A percentile compares a stretch with the other conserved stretches of the same genome.
Evolutionary conservation across 2,888 invertebrate species (phyloP).

Genomic region (Drosophila differens): DNA sequence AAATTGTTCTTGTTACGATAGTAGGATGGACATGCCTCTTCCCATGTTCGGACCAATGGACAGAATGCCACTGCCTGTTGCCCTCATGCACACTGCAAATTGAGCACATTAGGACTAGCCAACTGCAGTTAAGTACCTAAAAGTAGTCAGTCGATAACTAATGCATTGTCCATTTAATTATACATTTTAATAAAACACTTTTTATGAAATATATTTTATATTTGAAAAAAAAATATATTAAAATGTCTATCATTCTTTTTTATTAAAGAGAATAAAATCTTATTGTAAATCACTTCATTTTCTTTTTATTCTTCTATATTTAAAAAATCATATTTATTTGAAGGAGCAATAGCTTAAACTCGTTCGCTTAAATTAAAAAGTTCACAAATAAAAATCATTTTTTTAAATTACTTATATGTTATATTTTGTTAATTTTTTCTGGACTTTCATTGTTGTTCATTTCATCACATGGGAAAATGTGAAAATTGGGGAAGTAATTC

Average conservation of each 20-base stretch:
- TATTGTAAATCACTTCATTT: background rate
- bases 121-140: background rate
- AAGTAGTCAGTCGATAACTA: background rate
- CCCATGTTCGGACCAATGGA: constrained; percentile 77
- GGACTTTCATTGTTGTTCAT: background rate
- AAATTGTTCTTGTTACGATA: constrained; percentile 82
- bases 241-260: no score
- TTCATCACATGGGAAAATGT: background rate
- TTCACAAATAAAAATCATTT: background rate
- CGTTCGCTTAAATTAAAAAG: background rate
- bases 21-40: constrained; percentile 78
- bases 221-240: no score
- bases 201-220: background rate
- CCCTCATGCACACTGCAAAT: constrained; percentile 30
- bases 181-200: background rate
- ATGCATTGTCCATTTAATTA: background rate
- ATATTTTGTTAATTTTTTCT: background rate
- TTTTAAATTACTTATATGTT: background rate
- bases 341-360: no score
- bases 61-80: constrained; percentile 68
- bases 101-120: background rate
- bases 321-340: background rate
- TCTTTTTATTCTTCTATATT: background rate
- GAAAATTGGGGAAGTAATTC: background rate
- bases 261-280: background rate